Conservation (phyloP, 2,888 invertebrate genomes). For the Caenorhabditis wallacei region DNA sequence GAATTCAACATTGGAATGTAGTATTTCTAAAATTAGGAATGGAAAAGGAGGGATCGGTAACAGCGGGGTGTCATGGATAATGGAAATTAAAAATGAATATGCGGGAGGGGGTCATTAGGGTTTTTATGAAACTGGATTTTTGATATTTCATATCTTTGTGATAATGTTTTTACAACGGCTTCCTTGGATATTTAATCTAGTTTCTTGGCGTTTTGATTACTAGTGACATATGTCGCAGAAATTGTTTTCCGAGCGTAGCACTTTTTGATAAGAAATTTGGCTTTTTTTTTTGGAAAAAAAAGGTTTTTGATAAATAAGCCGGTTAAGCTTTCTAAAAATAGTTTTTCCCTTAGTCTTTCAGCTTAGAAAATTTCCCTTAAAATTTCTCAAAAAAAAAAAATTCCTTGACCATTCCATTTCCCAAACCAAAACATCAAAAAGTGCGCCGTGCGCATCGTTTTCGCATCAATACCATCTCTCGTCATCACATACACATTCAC, state of each 20-base stretch:
- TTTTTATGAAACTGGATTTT: conserved; percentile 30
- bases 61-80: conserved; percentile 30
- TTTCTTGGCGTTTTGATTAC: conserved; percentile 1
- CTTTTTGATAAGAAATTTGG: neutral
- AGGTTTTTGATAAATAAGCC: neutral
- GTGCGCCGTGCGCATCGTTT: conserved; percentile 16
- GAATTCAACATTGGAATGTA: conserved; percentile 17
- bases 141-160: conserved; percentile 29
- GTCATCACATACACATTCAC: conserved; percentile 43
- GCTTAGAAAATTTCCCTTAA: no score
- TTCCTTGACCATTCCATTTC: conserved; percentile 8
- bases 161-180: conserved; percentile 15
- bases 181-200: conserved; percentile 1
- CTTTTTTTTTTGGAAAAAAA: neutral
- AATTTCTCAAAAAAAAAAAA: neutral
- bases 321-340: neutral
- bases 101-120: conserved; percentile 10
- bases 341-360: neutral
- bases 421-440: neutral
- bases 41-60: conserved; percentile 24
- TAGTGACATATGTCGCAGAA: neutral
- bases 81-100: conserved; percentile 19
- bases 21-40: conserved; percentile 1
- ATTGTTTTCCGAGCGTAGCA: neutral
- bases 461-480: conserved; percentile 20